Base-by-base conservation (phyloP, 2,113 vertebrate genomes). In the Nannobrachium achirus region DNA sequence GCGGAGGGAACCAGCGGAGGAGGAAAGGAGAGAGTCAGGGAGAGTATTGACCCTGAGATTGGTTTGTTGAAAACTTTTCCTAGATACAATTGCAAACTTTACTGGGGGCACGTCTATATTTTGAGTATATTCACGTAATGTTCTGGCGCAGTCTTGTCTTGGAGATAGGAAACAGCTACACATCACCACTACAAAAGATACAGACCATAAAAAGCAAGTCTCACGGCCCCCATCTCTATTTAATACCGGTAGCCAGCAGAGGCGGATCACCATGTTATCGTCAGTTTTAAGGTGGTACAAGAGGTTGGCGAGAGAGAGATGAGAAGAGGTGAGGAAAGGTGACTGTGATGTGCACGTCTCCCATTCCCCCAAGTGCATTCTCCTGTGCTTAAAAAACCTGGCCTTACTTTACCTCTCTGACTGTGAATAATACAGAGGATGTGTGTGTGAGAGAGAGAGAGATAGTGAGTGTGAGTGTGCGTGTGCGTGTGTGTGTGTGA, bases 371-470 rank as follows among this genome's bases (percentile, higher is more conserved):
- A 44, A 25, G 25, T 33, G 25, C 25, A 33, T 45, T 67, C 64
- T 44, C 51, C 56, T 58, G 13, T 60, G 46, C 70, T 73, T 76
- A 56, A 64, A 71, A 85, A 88, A 80, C 62, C 52, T 51, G 41
- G 61, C 59, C 40, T 83, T 70, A 78, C 79, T 73, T 76, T 74
- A 80, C 78, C 81, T 81, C 56, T 75, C 84, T 82, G 86, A 84
- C 18, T 10, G 64, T 92, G 76, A 91, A 92, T 92, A 89, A 91
- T 92, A 84, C 79, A 92, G 75, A 51, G 75, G 75, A 59, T 58
- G 20, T 46, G 69, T 56, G 78, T 63, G 76, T 72, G 85, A 78
- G 61, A 82, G 76, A 76, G 79, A 75, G 61, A 71, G 6, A 18
- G 4, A 18, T 0, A 40, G 45, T 56, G 14, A 52, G 62, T 18